Evolutionary conservation across 2,797 vertebrate genomes (phyloP).

Genomic region (Channallabes apus): DNA sequence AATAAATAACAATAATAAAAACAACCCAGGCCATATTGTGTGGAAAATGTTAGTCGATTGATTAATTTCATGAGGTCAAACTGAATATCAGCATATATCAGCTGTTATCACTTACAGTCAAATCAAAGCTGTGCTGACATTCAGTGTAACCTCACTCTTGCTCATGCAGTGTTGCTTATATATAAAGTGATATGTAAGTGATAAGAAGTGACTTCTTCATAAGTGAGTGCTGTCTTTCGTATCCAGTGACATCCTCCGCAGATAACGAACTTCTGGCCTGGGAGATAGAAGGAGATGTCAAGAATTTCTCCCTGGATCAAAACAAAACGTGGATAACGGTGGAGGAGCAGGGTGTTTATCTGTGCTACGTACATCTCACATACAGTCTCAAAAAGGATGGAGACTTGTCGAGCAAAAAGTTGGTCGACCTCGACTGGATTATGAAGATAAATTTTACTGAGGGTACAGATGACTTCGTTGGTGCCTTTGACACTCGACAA

Average conservation of each 20-base stretch:
- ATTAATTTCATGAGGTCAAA: background rate
- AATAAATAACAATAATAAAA: background rate
- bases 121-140: background rate
- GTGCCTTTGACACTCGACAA: slow-evolving; percentile 36
- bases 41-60: background rate
- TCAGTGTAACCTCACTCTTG: too few species aligned
- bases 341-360: slow-evolving; percentile 42
- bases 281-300: background rate
- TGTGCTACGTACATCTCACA: slow-evolving; percentile 50
- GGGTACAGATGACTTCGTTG: background rate
- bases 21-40: background rate
- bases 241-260: background rate
- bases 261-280: background rate
- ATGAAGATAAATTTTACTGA: slow-evolving; percentile 21
- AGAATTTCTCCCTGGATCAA: slow-evolving; percentile 7
- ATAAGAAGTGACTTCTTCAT: background rate
- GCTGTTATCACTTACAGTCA: background rate
- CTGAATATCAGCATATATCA: background rate
- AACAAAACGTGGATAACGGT: slow-evolving; percentile 27
- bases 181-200: slow-evolving; percentile 2
- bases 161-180: too few species aligned
- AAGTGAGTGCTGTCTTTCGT: background rate
- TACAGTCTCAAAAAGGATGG: background rate
- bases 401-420: background rate
- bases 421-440: background rate